A percentile compares a stretch with the other conserved stretches of the same genome.
phyloP scores from a whole-genome alignment of 2,888 invertebrate species.

The Meandrusa payeni region DNA sequence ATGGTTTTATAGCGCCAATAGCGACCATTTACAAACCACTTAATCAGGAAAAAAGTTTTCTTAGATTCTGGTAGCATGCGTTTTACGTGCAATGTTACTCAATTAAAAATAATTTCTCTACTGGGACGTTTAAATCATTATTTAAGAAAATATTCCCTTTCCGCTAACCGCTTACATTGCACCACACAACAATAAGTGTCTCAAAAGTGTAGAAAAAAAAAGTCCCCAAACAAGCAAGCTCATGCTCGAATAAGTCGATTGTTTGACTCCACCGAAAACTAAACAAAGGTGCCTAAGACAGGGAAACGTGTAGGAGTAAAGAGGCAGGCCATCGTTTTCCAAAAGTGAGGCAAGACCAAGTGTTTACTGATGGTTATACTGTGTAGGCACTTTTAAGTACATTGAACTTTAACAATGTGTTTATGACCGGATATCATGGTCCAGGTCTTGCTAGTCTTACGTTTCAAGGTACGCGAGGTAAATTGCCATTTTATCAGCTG shows the following conservation, averaged over 20 bases:
- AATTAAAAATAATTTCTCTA: too few relatives aligned
- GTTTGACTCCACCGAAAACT: constrained; percentile 20
- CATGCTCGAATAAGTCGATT: constrained; percentile 22
- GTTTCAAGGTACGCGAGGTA: too few relatives aligned
- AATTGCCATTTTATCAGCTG: too few relatives aligned
- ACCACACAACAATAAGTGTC: constrained; percentile 1
- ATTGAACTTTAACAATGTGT: constrained; percentile 12
- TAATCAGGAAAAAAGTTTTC: too few relatives aligned
- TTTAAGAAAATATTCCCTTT: not conserved
- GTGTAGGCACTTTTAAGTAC: constrained; percentile 13
- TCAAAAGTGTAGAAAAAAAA: constrained; percentile 13
- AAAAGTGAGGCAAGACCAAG: constrained; percentile 16
- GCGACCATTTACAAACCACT: too few relatives aligned
- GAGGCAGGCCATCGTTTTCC: constrained; percentile 13
- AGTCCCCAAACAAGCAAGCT: constrained; percentile 20
- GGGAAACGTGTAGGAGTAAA: constrained; percentile 22
- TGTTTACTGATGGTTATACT: constrained; percentile 11
- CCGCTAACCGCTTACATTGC: not conserved
- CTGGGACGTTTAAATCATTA: too few relatives aligned
- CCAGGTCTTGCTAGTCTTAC: too few relatives aligned
- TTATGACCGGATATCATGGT: too few relatives aligned
- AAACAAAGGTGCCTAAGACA: constrained; percentile 16
- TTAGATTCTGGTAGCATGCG: too few relatives aligned
- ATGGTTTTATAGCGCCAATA: too few relatives aligned
- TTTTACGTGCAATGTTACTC: too few relatives aligned